A percentile compares a stretch with the other conserved stretches of the same genome.
Conservation (phyloP, 1,140 invertebrate genomes). For the Rhagoletis pomonella region DNA sequence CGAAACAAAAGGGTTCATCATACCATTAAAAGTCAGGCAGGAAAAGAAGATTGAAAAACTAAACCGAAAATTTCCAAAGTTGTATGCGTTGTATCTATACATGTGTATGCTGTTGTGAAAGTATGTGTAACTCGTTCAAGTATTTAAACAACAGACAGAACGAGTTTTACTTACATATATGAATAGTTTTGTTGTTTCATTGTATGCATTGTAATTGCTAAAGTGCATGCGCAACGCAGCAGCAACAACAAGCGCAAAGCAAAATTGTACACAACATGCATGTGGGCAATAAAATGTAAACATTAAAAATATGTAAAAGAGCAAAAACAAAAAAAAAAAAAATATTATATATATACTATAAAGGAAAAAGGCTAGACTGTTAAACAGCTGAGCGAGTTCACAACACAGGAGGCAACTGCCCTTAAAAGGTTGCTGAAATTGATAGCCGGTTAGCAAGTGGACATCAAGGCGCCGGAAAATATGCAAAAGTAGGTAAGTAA, state of each 20-base stretch:
- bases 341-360: not conserved
- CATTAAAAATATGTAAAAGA: not conserved
- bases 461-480: not conserved
- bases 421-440: not conserved
- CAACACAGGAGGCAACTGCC: not conserved
- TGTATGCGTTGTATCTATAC: too few species aligned
- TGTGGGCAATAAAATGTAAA: slow-evolving; percentile 35
- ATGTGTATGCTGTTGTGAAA: too few species aligned
- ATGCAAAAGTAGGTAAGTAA: not conserved
- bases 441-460: not conserved
- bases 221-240: not conserved
- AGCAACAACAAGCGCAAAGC: not conserved
- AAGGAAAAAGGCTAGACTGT: not conserved
- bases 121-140: slow-evolving; percentile 5
- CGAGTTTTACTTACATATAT: slow-evolving; percentile 30
- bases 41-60: not conserved
- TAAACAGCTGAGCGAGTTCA: slow-evolving; percentile 38
- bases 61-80: not conserved
- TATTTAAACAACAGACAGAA: slow-evolving; percentile 28
- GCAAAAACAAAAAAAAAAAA: not conserved
- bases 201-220: not conserved
- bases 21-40: not conserved
- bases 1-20: slow-evolving; percentile 29
- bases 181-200: slow-evolving; percentile 14
- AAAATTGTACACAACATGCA: slow-evolving; percentile 1